These are phyloP conservation scores for Scaptomyza tumidula DNA, from an alignment of 2,888 invertebrate species.

Conservation along the genomic window DNA sequence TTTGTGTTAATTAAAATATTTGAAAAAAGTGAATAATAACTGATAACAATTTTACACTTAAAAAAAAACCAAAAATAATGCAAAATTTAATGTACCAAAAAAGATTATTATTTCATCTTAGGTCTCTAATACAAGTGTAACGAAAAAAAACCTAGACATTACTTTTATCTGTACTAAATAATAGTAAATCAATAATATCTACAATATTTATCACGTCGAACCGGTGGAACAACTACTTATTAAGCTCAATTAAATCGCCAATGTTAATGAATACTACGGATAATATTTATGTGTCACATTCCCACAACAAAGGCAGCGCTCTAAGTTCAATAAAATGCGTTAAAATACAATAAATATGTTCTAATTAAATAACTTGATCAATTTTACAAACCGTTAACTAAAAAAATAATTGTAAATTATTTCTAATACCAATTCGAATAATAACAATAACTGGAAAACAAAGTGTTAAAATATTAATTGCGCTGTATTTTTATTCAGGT, in stretches of 20 bases:
- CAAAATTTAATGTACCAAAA: too few relatives aligned
- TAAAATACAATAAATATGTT: neutral
- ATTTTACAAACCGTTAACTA: too few relatives aligned
- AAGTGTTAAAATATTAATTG: too few relatives aligned
- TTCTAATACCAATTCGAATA: too few relatives aligned
- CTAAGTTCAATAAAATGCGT: neutral
- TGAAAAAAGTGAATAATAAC: neutral
- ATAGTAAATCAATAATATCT: neutral
- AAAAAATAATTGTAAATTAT: too few relatives aligned
- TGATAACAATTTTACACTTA: constrained; percentile 1
- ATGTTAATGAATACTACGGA: neutral
- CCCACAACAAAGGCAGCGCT: too few relatives aligned
- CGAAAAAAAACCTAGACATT: neutral
- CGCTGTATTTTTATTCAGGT: constrained; percentile 82
- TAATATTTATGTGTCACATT: too few relatives aligned
- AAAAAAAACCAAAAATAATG: neutral
- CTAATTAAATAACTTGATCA: neutral
- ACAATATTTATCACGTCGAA: neutral
- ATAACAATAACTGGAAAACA: too few relatives aligned
- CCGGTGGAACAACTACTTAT: neutral
- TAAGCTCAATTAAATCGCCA: neutral
- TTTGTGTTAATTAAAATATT: neutral
- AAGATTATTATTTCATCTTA: neutral
- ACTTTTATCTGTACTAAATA: neutral
- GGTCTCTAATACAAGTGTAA: too few relatives aligned